Percentiles rank a stretch among this genome's conserved stretches.
Evolutionary conservation across 1,140 invertebrate genomes (phyloP).

Genomic region (Dreissena polymorpha): DNA sequence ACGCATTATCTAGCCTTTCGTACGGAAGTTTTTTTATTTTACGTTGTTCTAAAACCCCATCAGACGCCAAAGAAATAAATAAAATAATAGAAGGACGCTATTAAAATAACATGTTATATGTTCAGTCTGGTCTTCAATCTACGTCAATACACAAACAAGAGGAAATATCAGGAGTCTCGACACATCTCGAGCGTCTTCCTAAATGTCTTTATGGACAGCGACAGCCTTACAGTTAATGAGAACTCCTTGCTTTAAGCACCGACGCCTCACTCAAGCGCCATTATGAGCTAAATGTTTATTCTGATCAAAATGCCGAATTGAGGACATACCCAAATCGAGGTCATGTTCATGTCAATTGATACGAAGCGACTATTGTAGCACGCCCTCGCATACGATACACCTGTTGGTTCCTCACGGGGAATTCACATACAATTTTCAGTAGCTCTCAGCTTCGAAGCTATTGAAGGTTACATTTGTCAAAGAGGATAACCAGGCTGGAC

Average conservation of each 20-base stretch:
- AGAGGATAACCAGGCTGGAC: conserved; percentile 70
- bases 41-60: no score
- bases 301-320: conserved; percentile 9
- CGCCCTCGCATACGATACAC: conserved; percentile 8
- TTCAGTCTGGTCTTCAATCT: conserved; percentile 65
- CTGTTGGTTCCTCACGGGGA: conserved; percentile 70
- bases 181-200: conserved; percentile 18
- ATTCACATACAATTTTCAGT: conserved; percentile 75
- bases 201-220: conserved; percentile 2
- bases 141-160: conserved; percentile 53
- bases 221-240: conserved; percentile 9
- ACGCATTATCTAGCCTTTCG: no score
- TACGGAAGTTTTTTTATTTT: no score
- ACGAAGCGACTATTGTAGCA: background rate
- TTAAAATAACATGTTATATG: background rate
- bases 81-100: no score
- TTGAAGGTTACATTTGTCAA: conserved; percentile 72
- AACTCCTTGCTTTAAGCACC: conserved; percentile 15
- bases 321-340: conserved; percentile 38
- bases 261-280: conserved; percentile 62
- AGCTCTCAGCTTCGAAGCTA: conserved; percentile 66
- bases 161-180: conserved; percentile 19
- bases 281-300: conserved; percentile 62
- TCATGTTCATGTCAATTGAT: conserved; percentile 56
- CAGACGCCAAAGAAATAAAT: no score